A percentile compares a stretch with the other conserved stretches of the same genome.
These are phyloP conservation scores for Tipula confusa DNA, from an alignment of 2,888 invertebrate species.

Conservation along the genomic window DNA sequence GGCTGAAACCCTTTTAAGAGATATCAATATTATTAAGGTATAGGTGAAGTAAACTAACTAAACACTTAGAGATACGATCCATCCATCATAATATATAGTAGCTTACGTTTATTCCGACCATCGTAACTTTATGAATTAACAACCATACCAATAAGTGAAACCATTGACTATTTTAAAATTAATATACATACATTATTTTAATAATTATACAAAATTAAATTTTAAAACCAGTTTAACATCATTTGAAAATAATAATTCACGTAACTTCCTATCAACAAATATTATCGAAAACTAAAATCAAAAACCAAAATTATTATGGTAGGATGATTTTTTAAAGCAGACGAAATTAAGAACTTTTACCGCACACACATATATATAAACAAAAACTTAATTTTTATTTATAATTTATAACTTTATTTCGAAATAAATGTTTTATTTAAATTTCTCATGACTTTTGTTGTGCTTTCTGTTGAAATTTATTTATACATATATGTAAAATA, in stretches of 20 bases:
- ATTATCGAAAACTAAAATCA: conserved; percentile 4
- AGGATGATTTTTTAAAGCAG: not conserved
- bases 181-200: not conserved
- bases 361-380: not conserved
- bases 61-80: too few species aligned
- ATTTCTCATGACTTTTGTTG: conserved; percentile 5
- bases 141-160: not conserved
- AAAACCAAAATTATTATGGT: not conserved
- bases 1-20: too few species aligned
- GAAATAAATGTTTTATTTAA: conserved; percentile 30
- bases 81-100: too few species aligned
- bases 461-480: not conserved
- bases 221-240: not conserved
- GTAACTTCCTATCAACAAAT: conserved; percentile 26
- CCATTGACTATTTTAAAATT: not conserved
- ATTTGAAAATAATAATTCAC: not conserved
- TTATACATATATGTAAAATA: not conserved
- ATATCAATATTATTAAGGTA: too few species aligned
- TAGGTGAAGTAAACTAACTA: too few species aligned
- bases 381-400: not conserved
- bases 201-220: not conserved
- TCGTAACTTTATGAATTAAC: too few species aligned
- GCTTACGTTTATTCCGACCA: too few species aligned
- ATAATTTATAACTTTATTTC: conserved; percentile 31
- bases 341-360: not conserved